Conservation (phyloP, 2,888 invertebrate species). For the Baccha elongata region DNA sequence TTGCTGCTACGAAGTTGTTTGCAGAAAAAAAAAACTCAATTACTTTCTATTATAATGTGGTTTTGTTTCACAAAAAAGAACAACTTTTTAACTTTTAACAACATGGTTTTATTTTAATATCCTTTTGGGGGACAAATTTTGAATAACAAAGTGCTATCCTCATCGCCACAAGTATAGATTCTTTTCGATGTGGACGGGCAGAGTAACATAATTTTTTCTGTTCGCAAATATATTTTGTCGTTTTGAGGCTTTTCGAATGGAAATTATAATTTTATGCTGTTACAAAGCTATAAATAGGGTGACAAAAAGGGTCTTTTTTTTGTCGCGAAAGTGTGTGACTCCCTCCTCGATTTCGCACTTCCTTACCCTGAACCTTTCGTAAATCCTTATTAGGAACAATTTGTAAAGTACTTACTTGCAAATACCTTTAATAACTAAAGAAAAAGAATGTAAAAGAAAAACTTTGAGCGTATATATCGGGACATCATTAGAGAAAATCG, state of each 20-base stretch:
- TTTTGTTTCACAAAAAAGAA: slow-evolving; percentile 37
- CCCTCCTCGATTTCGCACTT: not conserved
- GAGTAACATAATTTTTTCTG: slow-evolving; percentile 32
- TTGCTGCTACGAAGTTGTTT: not conserved
- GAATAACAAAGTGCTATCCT: slow-evolving; percentile 48
- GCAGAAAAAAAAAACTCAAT: slow-evolving; percentile 9
- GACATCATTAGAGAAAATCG: slow-evolving; percentile 56
- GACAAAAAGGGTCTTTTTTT: slow-evolving; percentile 62
- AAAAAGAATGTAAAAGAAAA: not conserved
- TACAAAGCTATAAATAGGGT: slow-evolving; percentile 40
- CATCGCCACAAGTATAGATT: too few species aligned
- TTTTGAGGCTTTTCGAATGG: slow-evolving; percentile 67
- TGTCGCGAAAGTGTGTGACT: slow-evolving; percentile 49
- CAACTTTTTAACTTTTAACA: slow-evolving; percentile 64
- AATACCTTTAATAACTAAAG: slow-evolving; percentile 64
- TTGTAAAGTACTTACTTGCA: slow-evolving; percentile 73
- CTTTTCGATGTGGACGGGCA: slow-evolving; percentile 10
- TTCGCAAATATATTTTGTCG: slow-evolving; percentile 49
- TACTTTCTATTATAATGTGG: slow-evolving; percentile 43
- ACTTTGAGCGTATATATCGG: slow-evolving; percentile 24
- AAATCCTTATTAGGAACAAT: slow-evolving; percentile 70
- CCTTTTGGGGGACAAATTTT: slow-evolving; percentile 66
- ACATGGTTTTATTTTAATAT: slow-evolving; percentile 70
- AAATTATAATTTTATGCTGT: slow-evolving; percentile 69
- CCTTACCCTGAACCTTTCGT: slow-evolving; percentile 59